Evolutionary conservation across 2,888 invertebrate species (phyloP).

Genomic region (Panopea generosa): DNA sequence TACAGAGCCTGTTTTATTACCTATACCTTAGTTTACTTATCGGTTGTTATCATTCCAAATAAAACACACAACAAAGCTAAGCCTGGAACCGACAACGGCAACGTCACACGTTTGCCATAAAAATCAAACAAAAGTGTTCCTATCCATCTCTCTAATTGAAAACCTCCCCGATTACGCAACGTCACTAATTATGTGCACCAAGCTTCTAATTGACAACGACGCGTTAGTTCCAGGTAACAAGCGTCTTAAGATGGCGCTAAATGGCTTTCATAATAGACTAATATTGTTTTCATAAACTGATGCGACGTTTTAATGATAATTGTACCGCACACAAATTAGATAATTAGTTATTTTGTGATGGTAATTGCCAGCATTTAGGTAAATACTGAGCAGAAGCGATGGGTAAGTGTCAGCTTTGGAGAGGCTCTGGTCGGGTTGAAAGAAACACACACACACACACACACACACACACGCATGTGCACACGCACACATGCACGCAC

Average conservation of each 20-base stretch:
- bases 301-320: constrained; percentile 56
- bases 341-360: constrained; percentile 54
- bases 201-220: neutral
- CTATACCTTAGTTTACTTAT: too few relatives aligned
- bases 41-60: too few relatives aligned
- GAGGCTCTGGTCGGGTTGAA: constrained; percentile 21
- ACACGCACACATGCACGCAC: too few relatives aligned
- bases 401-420: constrained; percentile 16
- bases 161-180: too few relatives aligned
- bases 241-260: neutral
- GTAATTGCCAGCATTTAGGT: constrained; percentile 41
- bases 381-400: constrained; percentile 23
- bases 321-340: constrained; percentile 51
- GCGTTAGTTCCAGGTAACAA: neutral
- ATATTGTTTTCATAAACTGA: constrained; percentile 55
- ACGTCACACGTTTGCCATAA: too few relatives aligned
- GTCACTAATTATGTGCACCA: neutral
- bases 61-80: too few relatives aligned
- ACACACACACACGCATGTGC: too few relatives aligned
- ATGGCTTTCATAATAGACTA: constrained; percentile 35
- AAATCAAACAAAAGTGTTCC: too few relatives aligned
- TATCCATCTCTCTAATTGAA: too few relatives aligned
- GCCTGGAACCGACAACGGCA: too few relatives aligned
- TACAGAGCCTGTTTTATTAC: too few relatives aligned
- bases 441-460: too few relatives aligned